Conservation (phyloP, 2,888 invertebrate species). For the Cryptus viduatorius region DNA sequence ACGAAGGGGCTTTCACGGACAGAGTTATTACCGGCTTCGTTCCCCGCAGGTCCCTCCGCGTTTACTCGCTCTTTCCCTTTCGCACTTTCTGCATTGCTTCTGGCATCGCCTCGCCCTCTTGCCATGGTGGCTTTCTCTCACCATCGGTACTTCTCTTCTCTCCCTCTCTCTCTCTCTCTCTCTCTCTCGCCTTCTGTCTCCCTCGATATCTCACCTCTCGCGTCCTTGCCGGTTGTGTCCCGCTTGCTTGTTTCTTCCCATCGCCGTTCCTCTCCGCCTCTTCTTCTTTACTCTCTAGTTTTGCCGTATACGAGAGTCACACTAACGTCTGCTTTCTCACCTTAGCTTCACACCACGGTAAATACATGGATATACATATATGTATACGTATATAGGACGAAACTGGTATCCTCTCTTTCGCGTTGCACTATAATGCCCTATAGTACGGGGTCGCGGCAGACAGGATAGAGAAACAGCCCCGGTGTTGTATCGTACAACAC, state of each 20-base stretch:
- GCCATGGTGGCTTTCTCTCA: conserved; percentile 36
- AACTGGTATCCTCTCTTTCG: conserved; percentile 17
- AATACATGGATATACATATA: background rate
- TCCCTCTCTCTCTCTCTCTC: conserved; percentile 52
- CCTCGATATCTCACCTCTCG: conserved; percentile 62
- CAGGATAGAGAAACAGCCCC: conserved; percentile 7
- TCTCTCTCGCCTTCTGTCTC: conserved; percentile 23
- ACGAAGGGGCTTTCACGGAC: conserved; percentile 80
- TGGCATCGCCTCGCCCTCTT: conserved; percentile 29
- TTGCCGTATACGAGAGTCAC: conserved; percentile 49
- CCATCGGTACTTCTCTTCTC: conserved; percentile 24
- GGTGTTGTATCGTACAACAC: conserved; percentile 11
- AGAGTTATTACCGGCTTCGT: conserved; percentile 79
- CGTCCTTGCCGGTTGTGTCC: conserved; percentile 52
- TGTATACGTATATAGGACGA: background rate
- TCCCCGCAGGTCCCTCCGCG: conserved; percentile 39
- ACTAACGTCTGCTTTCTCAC: conserved; percentile 48
- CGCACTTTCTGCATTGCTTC: conserved; percentile 38
- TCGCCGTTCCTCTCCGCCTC: conserved; percentile 23
- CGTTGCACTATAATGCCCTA: background rate
- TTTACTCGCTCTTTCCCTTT: conserved; percentile 32
- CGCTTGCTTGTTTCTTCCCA: conserved; percentile 23
- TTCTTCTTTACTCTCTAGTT: conserved; percentile 25
- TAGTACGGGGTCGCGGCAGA: background rate
- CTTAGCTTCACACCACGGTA: conserved; percentile 30